Conservation (phyloP, 1,140 invertebrate genomes). For the Psix sp. region DNA sequence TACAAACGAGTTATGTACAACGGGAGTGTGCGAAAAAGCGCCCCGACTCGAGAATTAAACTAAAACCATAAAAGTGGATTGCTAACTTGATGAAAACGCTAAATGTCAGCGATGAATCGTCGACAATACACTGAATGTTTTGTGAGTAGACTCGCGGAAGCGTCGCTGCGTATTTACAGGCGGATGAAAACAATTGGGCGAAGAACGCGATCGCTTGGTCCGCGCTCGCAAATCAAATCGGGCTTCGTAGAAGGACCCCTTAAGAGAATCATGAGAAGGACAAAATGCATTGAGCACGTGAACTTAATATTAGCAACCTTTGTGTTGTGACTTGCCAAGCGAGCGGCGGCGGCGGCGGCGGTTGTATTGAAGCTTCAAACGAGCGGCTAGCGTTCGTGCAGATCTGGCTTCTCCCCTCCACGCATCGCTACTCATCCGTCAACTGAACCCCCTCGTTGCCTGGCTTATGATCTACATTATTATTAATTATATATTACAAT, state of each 20-base stretch:
- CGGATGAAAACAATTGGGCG: conserved; percentile 24
- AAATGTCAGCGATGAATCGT: too few relatives aligned
- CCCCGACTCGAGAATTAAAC: conserved; percentile 22
- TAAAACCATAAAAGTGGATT: conserved; percentile 14
- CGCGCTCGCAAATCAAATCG: too few relatives aligned
- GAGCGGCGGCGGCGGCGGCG: too few relatives aligned
- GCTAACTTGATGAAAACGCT: conserved; percentile 4
- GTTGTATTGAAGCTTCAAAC: neutral
- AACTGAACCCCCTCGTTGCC: conserved; percentile 47
- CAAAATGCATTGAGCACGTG: too few relatives aligned
- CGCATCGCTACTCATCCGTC: conserved; percentile 61
- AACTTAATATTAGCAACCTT: too few relatives aligned
- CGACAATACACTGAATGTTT: too few relatives aligned
- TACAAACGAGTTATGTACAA: conserved; percentile 18
- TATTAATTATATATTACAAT: conserved; percentile 77
- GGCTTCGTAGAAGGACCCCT: too few relatives aligned
- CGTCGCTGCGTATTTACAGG: conserved; percentile 33
- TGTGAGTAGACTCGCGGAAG: too few relatives aligned
- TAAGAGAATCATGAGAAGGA: too few relatives aligned
- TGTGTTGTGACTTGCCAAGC: too few relatives aligned
- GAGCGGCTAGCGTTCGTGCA: conserved; percentile 11
- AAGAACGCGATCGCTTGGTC: too few relatives aligned
- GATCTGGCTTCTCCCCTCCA: conserved; percentile 48
- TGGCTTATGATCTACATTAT: conserved; percentile 59
- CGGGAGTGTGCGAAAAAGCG: conserved; percentile 4